Evolutionary conservation across 2,113 vertebrate genomes (phyloP), one percentile per base, ranked within the genome.

Genomic region (Mobula hypostoma): DNA sequence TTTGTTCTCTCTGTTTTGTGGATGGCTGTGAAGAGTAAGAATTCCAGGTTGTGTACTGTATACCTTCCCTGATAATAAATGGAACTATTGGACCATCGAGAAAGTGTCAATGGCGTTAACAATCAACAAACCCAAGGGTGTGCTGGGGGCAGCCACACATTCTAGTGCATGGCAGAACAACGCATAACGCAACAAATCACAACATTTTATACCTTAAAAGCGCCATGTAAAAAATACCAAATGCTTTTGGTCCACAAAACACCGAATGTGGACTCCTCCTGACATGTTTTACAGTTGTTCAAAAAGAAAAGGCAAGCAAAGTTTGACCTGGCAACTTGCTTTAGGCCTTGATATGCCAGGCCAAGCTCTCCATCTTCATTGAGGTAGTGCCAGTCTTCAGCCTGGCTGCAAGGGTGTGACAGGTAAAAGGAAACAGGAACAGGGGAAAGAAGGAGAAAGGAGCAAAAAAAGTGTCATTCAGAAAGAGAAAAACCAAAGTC

Each of bases 301-400:
- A 32, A 40, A 68, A 82, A 56, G 48, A 32, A 48, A 48, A 95
- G 32, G 79, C 90, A 93, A 77, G 76, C 95, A 94, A 94, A 94
- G 68, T 95, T 96, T 96, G 95, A 99, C 98, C 98, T 99, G 98
- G 98, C 97, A 94, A 98, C 98, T 98, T 98, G 97, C 96, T 99
- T 99, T 97, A 99, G 96, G 94, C 98, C 98, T 95, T 98, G 98
- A 95, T 98, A 98, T 95, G 98, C 99, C 97, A 99, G 95, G 95
- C 97, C 98, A 95, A 99, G 98, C 95, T 99, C 99, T 94, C 98
- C 98, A 29, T 99, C 98, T 98, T 99, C 98, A 95, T 99, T 98
- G 96, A 99, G 97, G 95, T 96, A 97, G 85, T 97, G 96, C 97
- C 98, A 99, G 95, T 98, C 98, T 96, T 98, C 97, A 95, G 97